Conservation (phyloP, 1,140 invertebrate genomes). For the Zaprionus inermis region DNA sequence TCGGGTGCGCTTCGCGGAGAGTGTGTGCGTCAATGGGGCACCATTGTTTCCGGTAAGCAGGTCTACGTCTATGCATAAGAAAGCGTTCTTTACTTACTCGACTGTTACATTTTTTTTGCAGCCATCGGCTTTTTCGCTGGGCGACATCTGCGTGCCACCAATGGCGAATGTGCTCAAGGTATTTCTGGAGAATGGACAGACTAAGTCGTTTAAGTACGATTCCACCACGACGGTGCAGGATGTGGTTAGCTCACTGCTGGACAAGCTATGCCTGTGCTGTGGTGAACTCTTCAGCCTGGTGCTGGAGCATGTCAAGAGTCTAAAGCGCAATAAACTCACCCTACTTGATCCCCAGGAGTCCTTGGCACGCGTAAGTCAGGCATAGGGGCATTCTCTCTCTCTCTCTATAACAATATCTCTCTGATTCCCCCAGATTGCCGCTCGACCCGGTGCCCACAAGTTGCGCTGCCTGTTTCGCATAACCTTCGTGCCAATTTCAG, state of each 20-base stretch:
- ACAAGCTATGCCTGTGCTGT: slow-evolving; percentile 92
- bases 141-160: slow-evolving; percentile 92
- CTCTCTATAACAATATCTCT: background rate
- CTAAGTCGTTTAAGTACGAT: slow-evolving; percentile 98
- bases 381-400: no score
- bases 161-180: slow-evolving; percentile 97
- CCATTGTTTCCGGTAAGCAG: slow-evolving; percentile 89
- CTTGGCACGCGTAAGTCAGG: slow-evolving; percentile 90
- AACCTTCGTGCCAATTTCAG: slow-evolving; percentile 93
- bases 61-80: background rate
- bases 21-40: slow-evolving; percentile 93
- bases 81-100: background rate
- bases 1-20: slow-evolving; percentile 94
- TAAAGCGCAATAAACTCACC: slow-evolving; percentile 92
- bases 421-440: slow-evolving; percentile 88
- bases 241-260: slow-evolving; percentile 92
- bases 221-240: slow-evolving; percentile 93
- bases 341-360: slow-evolving; percentile 93
- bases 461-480: slow-evolving; percentile 94
- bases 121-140: slow-evolving; percentile 90
- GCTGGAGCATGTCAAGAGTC: slow-evolving; percentile 94
- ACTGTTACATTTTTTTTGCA: slow-evolving; percentile 83
- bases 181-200: slow-evolving; percentile 97
- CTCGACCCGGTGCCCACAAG: slow-evolving; percentile 94
- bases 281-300: slow-evolving; percentile 94